Evolutionary conservation across 2,888 invertebrate genomes (phyloP).

Genomic region (Octodonta nipae): DNA sequence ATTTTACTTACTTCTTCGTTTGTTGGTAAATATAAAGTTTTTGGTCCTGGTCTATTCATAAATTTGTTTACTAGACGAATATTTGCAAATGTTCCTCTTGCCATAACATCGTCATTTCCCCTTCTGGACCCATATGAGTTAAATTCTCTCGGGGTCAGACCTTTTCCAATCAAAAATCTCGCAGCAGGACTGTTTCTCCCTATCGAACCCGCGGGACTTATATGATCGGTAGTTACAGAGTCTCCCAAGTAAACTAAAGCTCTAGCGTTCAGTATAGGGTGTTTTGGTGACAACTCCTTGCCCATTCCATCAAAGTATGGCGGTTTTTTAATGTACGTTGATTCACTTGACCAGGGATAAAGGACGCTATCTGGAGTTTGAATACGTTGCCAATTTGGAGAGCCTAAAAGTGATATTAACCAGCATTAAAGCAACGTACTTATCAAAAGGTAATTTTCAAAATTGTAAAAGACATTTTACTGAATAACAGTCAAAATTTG

Average conservation of each 20-base stretch:
- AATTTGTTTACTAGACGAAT: conserved; percentile 89
- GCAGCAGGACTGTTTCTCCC: conserved; percentile 91
- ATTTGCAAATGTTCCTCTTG: conserved; percentile 95
- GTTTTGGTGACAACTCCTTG: conserved; percentile 47
- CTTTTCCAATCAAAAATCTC: conserved; percentile 52
- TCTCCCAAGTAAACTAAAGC: conserved; percentile 83
- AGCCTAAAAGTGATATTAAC: no score
- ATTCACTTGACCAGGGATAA: conserved; percentile 81
- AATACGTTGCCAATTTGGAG: conserved; percentile 14
- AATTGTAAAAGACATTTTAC: no score
- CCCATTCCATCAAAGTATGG: conserved; percentile 73
- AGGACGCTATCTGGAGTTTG: conserved; percentile 40
- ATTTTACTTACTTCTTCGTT: conserved; percentile 54
- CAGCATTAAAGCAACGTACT: no score
- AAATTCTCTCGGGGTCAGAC: conserved; percentile 82
- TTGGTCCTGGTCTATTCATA: conserved; percentile 63
- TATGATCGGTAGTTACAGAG: conserved; percentile 97
- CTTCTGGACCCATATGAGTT: conserved; percentile 96
- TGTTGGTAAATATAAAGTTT: conserved; percentile 75
- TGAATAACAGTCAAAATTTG: no score
- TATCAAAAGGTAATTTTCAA: no score
- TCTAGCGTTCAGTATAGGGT: conserved; percentile 56
- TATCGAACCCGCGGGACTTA: conserved; percentile 95
- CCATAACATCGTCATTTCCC: conserved; percentile 96
- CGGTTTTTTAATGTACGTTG: conserved; percentile 91